Conservation (phyloP, 92 coral and sea anemone genomes). For the Zoanthus sansibaricus region DNA sequence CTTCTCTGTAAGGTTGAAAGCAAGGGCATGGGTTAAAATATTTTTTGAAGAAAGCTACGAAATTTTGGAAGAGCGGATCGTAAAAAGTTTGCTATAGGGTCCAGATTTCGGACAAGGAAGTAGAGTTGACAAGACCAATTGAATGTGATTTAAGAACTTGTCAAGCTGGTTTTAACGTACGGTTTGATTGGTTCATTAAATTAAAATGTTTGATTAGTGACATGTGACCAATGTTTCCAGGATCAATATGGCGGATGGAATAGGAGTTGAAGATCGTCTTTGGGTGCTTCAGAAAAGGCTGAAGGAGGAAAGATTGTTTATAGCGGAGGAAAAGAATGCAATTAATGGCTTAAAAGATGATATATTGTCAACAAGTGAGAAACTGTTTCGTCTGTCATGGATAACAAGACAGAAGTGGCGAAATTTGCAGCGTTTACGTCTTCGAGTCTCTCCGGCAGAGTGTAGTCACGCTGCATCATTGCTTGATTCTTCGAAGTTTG, state of each 20-base stretch:
- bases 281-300: slow-evolving; percentile 87
- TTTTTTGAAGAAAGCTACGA: too few species aligned
- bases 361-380: slow-evolving; percentile 84
- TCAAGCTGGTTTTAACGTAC: neutral
- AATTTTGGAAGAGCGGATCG: too few species aligned
- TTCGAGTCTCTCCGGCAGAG: slow-evolving; percentile 90
- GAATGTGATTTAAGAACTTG: too few species aligned
- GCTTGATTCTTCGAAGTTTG: slow-evolving; percentile 83
- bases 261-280: slow-evolving; percentile 55
- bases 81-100: too few species aligned
- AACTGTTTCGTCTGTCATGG: slow-evolving; percentile 92
- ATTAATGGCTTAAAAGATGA: slow-evolving; percentile 75
- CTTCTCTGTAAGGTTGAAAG: too few species aligned
- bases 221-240: slow-evolving; percentile 27
- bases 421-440: slow-evolving; percentile 70
- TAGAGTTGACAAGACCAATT: too few species aligned
- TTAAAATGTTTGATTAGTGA: neutral
- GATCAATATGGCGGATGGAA: slow-evolving; percentile 84
- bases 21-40: too few species aligned
- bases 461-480: slow-evolving; percentile 85
- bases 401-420: slow-evolving; percentile 95
- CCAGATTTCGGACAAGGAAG: too few species aligned
- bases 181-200: slow-evolving; percentile 29
- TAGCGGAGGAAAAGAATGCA: slow-evolving; percentile 81
- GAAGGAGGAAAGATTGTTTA: slow-evolving; percentile 89